Evolutionary conservation across 2,113 vertebrate genomes (phyloP).

Genomic region (Butastur rufipennis): DNA sequence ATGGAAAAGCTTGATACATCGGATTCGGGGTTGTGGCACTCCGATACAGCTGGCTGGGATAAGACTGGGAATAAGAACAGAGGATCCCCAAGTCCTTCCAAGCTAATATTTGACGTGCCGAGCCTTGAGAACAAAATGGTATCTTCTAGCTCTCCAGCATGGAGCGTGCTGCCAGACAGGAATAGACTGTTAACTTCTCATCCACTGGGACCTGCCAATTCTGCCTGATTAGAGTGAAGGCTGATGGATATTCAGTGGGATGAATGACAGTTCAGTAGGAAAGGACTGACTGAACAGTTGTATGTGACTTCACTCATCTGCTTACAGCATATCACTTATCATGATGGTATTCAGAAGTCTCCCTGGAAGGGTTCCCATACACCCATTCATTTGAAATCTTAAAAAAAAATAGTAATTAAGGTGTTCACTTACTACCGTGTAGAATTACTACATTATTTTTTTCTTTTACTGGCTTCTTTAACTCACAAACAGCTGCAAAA

Average conservation of each 20-base stretch:
- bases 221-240: background rate
- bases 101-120: background rate
- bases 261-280: slow-evolving; percentile 28
- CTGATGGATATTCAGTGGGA: background rate
- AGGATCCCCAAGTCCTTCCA: background rate
- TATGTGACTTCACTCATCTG: slow-evolving; percentile 24
- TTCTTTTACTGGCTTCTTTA: background rate
- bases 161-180: background rate
- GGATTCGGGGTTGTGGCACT: background rate
- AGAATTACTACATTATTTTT: background rate
- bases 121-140: background rate
- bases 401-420: background rate
- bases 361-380: background rate
- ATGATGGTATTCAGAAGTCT: background rate
- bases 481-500: background rate
- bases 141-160: background rate
- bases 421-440: background rate
- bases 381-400: background rate
- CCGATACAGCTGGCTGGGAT: background rate
- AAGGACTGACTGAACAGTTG: slow-evolving; percentile 23
- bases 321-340: background rate
- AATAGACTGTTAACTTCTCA: background rate
- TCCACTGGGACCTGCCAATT: background rate
- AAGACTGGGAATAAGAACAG: background rate
- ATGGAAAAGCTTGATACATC: background rate